Base-by-base conservation (phyloP, 2,797 vertebrate genomes). In the Novumbra hubbsi region DNA sequence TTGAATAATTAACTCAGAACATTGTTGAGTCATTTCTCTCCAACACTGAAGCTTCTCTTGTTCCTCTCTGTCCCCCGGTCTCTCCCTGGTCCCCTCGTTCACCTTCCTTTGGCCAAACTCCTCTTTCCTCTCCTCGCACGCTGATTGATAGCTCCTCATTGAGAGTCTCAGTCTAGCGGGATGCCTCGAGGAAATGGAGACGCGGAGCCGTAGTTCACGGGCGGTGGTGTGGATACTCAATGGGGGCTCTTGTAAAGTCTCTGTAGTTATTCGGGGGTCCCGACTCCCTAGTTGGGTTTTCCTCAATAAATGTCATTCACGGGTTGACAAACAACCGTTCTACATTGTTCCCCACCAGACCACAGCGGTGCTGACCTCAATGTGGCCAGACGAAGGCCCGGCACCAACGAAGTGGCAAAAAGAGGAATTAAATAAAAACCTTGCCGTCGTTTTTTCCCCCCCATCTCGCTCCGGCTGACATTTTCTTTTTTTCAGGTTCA, bases 241-340 rank as follows among this genome's bases (percentile, higher is more conserved):
- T 89, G 83, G 88, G 80, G 72, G 71, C 86, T 85, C 84, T 91
- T 91, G 87, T 92, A 73, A 73, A 11, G 62, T 77, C 77, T 83
- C 52, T 76, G 84, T 87, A 82, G 88, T 89, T 86, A 86, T 79
- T 80, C 78, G 70, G 80, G 77, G 84, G 87, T 88, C 79, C 65
- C 80, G 85, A 89, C 89, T 85, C 69, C 80, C 86, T 75, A 84
- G 86, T 90, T 89, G 89, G 91, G 87, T 88, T 88, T 87, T 78
- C 80, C 77, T 79, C 70, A 80, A 83, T 84, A 86, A 90, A 90
- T 85, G 73, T 88, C 83, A 87, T 82, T 78, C 5, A 0, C 32
- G 48, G 73, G 66, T 85, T 79, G 82, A 88, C 88, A 84, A 90
- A 91, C 86, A 88, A 80, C 73, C 86, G 85, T 84, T 45, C 85